These are phyloP conservation scores for Sussaba pulchella DNA, from an alignment of 2,888 invertebrate species.

Conservation along the genomic window DNA sequence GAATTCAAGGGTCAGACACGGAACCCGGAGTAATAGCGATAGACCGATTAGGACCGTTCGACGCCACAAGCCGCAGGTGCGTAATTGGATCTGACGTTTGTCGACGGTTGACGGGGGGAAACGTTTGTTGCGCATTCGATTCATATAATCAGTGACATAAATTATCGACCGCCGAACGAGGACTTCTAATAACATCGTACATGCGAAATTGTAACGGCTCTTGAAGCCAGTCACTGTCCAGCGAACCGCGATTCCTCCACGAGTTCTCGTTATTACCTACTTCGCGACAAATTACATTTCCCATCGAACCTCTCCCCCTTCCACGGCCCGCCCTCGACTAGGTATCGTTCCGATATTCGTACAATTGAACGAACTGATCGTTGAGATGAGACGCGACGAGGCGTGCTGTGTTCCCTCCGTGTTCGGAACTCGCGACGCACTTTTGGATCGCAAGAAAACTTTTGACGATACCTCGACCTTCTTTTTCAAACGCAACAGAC, in stretches of 20 bases:
- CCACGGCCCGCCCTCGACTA: no score
- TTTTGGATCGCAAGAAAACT: background rate
- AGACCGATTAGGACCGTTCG: slow-evolving; percentile 34
- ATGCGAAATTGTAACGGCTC: slow-evolving; percentile 72
- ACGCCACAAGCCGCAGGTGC: slow-evolving; percentile 9
- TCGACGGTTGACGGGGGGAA: background rate
- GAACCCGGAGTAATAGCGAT: slow-evolving; percentile 20
- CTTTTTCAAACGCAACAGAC: slow-evolving; percentile 40
- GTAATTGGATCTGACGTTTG: slow-evolving; percentile 18
- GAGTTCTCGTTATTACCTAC: slow-evolving; percentile 54
- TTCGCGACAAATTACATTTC: slow-evolving; percentile 66
- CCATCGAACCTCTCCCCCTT: slow-evolving; percentile 44
- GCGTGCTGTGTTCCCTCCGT: background rate
- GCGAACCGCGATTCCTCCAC: slow-evolving; percentile 74
- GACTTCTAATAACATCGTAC: slow-evolving; percentile 40
- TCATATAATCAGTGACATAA: slow-evolving; percentile 40
- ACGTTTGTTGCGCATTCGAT: slow-evolving; percentile 47
- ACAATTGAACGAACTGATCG: background rate
- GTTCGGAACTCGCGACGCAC: background rate
- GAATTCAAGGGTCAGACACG: slow-evolving; percentile 15
- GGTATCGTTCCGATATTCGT: no score
- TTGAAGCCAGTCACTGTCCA: slow-evolving; percentile 67
- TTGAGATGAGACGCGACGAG: background rate
- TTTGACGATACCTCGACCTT: slow-evolving; percentile 44
- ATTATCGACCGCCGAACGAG: slow-evolving; percentile 44